Conservation (phyloP, 2,888 invertebrate species). For the Andrena chrysosceles region DNA sequence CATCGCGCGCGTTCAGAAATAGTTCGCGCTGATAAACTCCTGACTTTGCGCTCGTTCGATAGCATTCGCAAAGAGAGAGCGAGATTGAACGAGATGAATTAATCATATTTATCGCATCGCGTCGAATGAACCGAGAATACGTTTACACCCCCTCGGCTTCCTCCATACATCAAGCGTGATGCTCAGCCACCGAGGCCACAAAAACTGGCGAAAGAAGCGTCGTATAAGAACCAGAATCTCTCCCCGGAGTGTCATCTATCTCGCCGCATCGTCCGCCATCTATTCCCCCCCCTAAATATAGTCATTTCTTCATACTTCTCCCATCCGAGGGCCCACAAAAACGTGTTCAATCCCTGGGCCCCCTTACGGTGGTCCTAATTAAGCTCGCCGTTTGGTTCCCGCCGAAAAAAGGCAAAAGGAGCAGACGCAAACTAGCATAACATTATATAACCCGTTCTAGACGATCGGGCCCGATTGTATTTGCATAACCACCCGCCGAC, state of each 20-base stretch:
- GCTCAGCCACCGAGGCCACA: slow-evolving; percentile 4
- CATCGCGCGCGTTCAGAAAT: neutral
- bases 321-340: neutral
- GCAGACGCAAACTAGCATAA: slow-evolving; percentile 9
- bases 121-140: neutral
- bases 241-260: neutral
- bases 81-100: neutral
- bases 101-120: neutral
- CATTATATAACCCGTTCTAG: slow-evolving; percentile 50
- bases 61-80: neutral
- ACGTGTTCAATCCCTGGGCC: slow-evolving; percentile 21
- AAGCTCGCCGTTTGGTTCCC: slow-evolving; percentile 21
- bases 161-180: neutral
- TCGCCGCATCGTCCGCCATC: neutral
- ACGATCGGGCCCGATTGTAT: slow-evolving; percentile 35
- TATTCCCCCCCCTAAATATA: neutral
- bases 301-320: neutral
- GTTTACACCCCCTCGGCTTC: neutral
- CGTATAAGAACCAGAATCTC: neutral
- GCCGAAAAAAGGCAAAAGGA: neutral
- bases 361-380: slow-evolving; percentile 47
- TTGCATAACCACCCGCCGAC: slow-evolving; percentile 61
- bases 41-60: neutral
- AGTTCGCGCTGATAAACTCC: slow-evolving; percentile 5
- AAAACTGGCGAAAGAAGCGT: neutral